Base-by-base conservation (phyloP, 2,888 invertebrate species). In the Amphipyra tragopoginis region DNA sequence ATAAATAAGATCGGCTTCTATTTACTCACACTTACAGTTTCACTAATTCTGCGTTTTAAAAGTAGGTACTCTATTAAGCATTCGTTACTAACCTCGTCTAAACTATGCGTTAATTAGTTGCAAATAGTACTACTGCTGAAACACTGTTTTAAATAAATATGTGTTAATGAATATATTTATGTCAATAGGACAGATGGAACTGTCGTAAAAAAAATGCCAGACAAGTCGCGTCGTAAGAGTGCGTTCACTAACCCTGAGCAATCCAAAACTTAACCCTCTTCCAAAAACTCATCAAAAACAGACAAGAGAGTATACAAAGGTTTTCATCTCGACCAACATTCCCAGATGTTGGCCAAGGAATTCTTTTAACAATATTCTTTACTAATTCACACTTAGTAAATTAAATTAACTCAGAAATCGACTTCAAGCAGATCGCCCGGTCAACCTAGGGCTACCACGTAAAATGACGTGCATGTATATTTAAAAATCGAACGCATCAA, bases 341-440 rank as follows among this genome's bases (percentile, higher is more conserved):
- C 73, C 75, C 82, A 82, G 80, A 84, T 84, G 79, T 80, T 75
- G 51, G 57, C 48, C 52, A 55, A 67, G 70, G 69, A 77, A 74
- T 80, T 72, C 69, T 75, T 71, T 73, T 69, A 80, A 75, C 67
- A 77, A 79, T 82, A 77, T 80, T 77, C 72, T 62, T 61, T 61
- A 74, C 78, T 72, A 83, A 81, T 86, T 85, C 73, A 80, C 83
- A 85, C 82, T 73, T 79, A 64, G 72, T 69, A 82, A 80, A 81
- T 83, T 79, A 78, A 82, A 85, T 82, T 85, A 82, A 75, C 73
- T 76, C 71, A 67, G 72, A 77, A 64, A 81, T 78, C 77, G 70
- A 76, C 77, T 63, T 67, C 78, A 75, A 76, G 79, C 75, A 76
- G 72, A 81, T 72, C 76, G 71, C 36, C 73, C 64, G 70, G 55